Percentiles rank a stretch among this genome's conserved stretches.
Evolutionary conservation across 1,140 invertebrate species (phyloP).

Genomic region (Eupeodes corollae): DNA sequence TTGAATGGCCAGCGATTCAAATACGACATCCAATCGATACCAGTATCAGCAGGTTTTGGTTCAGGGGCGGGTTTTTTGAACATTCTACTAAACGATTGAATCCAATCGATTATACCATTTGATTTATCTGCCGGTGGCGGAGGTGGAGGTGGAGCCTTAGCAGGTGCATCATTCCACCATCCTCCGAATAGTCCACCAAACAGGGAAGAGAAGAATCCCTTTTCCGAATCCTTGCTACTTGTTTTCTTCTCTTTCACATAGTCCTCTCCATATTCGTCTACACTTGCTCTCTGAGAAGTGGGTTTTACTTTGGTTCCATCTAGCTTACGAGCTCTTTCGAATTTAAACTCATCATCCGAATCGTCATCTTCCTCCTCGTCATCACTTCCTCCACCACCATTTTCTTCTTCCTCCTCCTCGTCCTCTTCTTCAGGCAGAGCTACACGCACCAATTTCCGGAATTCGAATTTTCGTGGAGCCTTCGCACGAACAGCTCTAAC

Average conservation of each 20-base stretch:
- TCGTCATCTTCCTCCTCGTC: conserved; percentile 7
- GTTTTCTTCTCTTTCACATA: conserved; percentile 4
- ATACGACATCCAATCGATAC: conserved; percentile 15
- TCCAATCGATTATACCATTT: conserved; percentile 35
- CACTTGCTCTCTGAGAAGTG: neutral
- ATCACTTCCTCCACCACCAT: neutral
- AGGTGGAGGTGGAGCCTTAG: neutral
- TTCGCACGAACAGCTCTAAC: neutral
- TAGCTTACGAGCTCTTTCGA: conserved; percentile 4
- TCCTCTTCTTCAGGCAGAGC: conserved; percentile 9
- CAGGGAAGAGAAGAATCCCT: conserved; percentile 2
- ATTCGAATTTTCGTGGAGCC: conserved; percentile 17
- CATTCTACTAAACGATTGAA: conserved; percentile 22
- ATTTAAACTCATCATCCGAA: conserved; percentile 8
- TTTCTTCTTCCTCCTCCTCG: conserved; percentile 1
- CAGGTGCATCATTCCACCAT: conserved; percentile 4
- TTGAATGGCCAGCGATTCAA: conserved; percentile 28
- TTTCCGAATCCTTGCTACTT: neutral
- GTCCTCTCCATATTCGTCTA: conserved; percentile 3
- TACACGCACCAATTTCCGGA: conserved; percentile 21
- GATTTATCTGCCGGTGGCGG: conserved; percentile 14
- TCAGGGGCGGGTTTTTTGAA: neutral
- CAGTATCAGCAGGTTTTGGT: conserved; percentile 3
- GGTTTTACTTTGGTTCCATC: conserved; percentile 1
- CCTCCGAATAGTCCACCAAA: conserved; percentile 6